Percentiles rank a stretch among this genome's conserved stretches.
Conservation (phyloP, 2,113 vertebrate genomes). For the Brachyistius frenatus region DNA sequence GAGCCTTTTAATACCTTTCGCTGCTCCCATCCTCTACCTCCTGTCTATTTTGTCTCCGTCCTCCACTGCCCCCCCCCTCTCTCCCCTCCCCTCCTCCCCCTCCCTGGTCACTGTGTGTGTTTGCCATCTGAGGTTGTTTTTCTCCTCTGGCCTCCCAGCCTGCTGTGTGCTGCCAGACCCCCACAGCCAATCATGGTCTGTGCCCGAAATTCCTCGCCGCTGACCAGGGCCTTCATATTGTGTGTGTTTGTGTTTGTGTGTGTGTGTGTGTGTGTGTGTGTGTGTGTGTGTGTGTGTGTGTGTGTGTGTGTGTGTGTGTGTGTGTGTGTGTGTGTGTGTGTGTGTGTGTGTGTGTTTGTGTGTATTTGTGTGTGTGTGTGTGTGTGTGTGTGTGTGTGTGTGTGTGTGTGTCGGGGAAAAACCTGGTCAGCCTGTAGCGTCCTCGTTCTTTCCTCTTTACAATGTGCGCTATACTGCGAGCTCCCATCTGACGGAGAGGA, state of each 20-base stretch:
- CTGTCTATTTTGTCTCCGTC: background rate
- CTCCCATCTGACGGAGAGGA: slow-evolving; percentile 13
- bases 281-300: slow-evolving; percentile 25
- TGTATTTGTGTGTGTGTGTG: slow-evolving; percentile 27
- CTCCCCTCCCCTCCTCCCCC: background rate
- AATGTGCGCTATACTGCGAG: background rate
- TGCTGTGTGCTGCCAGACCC: slow-evolving; percentile 59
- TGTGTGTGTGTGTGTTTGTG: slow-evolving; percentile 30
- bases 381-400: background rate
- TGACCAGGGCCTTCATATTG: slow-evolving; percentile 51
- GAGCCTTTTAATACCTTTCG: background rate
- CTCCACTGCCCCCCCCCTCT: background rate
- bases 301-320: slow-evolving; percentile 16
- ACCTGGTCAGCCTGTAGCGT: background rate
- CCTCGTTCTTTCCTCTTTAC: slow-evolving; percentile 1
- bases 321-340: slow-evolving; percentile 13
- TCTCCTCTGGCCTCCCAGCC: slow-evolving; percentile 51
- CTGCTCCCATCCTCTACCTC: background rate
- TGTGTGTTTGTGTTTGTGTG: slow-evolving; percentile 24
- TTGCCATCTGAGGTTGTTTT: slow-evolving; percentile 68
- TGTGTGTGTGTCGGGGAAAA: no score
- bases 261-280: slow-evolving; percentile 25
- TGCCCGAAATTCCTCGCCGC: slow-evolving; percentile 71
- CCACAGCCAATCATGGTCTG: slow-evolving; percentile 60
- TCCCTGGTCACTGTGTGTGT: slow-evolving; percentile 19